Percentiles rank a stretch among this genome's conserved stretches.
Conservation (phyloP, 2,888 invertebrate genomes). For the Micoletzkya japonica region DNA sequence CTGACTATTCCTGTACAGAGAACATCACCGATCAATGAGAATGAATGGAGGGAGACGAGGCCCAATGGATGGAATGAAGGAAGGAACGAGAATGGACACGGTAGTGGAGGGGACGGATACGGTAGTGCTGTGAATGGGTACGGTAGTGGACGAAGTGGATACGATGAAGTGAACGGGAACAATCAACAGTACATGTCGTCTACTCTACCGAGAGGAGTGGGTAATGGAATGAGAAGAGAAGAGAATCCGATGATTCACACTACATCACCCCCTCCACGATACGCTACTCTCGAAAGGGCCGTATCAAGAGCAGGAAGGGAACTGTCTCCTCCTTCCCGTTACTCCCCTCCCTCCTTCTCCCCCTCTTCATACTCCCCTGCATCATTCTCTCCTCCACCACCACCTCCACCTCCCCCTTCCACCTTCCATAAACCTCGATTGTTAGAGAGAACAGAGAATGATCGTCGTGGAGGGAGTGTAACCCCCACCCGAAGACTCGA, state of each 20-base stretch:
- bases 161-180: too few relatives aligned
- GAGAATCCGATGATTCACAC: too few relatives aligned
- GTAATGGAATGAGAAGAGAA: too few relatives aligned
- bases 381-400: neutral
- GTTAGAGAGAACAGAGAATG: too few relatives aligned
- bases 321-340: slow-evolving; percentile 10
- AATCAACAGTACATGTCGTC: slow-evolving; percentile 5
- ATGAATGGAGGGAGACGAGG: neutral
- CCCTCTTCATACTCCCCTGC: neutral
- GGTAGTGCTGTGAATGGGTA: too few relatives aligned
- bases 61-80: neutral
- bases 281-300: too few relatives aligned
- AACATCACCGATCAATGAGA: neutral
- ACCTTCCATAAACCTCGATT: neutral
- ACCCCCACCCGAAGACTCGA: too few relatives aligned
- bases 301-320: too few relatives aligned
- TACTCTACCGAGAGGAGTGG: slow-evolving; percentile 13
- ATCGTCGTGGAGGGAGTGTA: too few relatives aligned
- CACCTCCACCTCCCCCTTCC: neutral
- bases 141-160: neutral
- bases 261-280: too few relatives aligned
- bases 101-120: neutral
- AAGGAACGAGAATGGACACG: neutral
- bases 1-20: slow-evolving; percentile 19
- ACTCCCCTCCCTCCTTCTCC: neutral